Conservation (phyloP, 1,140 invertebrate species). For the Amphibalanus amphitrite region DNA sequence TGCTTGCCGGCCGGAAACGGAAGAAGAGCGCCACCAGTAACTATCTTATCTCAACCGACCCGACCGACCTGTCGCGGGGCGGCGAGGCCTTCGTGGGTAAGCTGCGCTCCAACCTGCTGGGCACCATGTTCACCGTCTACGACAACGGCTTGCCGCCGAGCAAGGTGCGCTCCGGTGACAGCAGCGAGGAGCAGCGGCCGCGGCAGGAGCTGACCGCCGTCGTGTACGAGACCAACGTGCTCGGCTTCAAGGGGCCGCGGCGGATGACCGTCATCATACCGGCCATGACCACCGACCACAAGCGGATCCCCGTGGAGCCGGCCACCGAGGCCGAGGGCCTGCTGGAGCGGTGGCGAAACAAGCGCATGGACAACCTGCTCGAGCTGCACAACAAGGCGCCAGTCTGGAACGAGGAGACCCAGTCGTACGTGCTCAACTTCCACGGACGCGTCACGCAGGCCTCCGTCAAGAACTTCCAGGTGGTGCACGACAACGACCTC, state of each 20-base stretch:
- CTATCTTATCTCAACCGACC: constrained; percentile 95
- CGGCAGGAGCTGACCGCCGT: constrained; percentile 82
- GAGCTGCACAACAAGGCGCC: constrained; percentile 96
- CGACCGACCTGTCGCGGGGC: constrained; percentile 84
- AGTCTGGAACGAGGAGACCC: constrained; percentile 98
- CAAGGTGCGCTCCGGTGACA: constrained; percentile 18
- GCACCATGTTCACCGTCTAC: constrained; percentile 83
- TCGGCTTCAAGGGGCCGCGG: constrained; percentile 93
- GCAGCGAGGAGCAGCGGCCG: constrained; percentile 29
- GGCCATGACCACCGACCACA: constrained; percentile 68
- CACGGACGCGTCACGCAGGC: constrained; percentile 97
- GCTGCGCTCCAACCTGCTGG: constrained; percentile 85
- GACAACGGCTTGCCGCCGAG: constrained; percentile 79
- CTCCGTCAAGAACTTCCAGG: constrained; percentile 99
- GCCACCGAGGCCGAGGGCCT: constrained; percentile 62
- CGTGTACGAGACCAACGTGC: constrained; percentile 94
- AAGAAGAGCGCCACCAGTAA: constrained; percentile 98
- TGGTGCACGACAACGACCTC: constrained; percentile 89
- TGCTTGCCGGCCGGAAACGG: constrained; percentile 86
- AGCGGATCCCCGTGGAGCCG: constrained; percentile 57
- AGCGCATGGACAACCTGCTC: constrained; percentile 82
- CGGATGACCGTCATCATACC: constrained; percentile 97
- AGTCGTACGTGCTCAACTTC: constrained; percentile 98
- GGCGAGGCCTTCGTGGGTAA: constrained; percentile 89
- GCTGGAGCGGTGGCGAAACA: constrained; percentile 50